Evolutionary conservation across 2,888 invertebrate species (phyloP).

Genomic region (Dyspetes luteomarginatus): DNA sequence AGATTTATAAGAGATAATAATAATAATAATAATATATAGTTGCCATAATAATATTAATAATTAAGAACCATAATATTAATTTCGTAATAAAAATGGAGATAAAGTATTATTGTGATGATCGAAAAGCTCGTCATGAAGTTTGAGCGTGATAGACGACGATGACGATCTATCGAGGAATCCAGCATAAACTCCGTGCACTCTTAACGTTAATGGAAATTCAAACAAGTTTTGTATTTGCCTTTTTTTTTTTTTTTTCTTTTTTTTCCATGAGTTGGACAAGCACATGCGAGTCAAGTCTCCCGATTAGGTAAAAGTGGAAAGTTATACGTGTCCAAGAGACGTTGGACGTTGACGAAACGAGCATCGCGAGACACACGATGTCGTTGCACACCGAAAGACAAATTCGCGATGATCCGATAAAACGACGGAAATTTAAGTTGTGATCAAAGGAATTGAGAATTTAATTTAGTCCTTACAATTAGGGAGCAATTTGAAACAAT

Average conservation of each 20-base stretch:
- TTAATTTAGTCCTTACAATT: too few species aligned
- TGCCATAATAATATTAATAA: too few species aligned
- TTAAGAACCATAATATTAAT: too few species aligned
- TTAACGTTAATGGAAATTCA: constrained; percentile 47
- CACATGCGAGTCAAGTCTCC: constrained; percentile 30
- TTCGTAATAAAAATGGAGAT: neutral
- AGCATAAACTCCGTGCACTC: constrained; percentile 12
- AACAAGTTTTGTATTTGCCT: constrained; percentile 43
- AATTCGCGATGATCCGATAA: constrained; percentile 30
- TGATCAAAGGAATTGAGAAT: constrained; percentile 24
- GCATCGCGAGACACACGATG: neutral
- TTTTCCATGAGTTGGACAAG: neutral
- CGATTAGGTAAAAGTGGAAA: constrained; percentile 58
- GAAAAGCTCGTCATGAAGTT: neutral
- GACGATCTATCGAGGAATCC: constrained; percentile 28
- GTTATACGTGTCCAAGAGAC: constrained; percentile 12
- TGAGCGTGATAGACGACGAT: neutral
- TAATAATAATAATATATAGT: too few species aligned
- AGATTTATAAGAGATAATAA: too few species aligned
- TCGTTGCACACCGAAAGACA: constrained; percentile 7
- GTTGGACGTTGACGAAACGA: neutral
- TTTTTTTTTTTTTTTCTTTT: constrained; percentile 2
- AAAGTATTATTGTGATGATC: neutral
- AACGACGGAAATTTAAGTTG: neutral
- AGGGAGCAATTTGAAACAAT: too few species aligned